Percentiles rank a stretch among this genome's conserved stretches.
These are phyloP conservation scores for Adelosebastes latens DNA, from an alignment of 2,797 vertebrate genomes.

Conservation along the genomic window DNA sequence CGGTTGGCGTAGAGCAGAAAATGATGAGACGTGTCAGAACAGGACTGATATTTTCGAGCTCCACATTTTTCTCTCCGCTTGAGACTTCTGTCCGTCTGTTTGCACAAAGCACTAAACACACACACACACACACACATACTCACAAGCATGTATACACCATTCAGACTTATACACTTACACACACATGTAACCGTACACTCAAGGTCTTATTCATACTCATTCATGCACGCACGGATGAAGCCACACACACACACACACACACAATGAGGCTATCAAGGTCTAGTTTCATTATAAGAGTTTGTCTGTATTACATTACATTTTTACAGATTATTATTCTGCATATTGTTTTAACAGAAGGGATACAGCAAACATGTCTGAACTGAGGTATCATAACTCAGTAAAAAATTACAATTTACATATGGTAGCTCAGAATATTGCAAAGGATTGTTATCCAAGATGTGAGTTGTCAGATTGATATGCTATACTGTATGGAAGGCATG, in stretches of 20 bases:
- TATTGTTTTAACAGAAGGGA: background rate
- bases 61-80: conserved; percentile 66
- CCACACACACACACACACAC: background rate
- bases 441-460: background rate
- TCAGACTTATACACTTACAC: conserved; percentile 7
- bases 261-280: background rate
- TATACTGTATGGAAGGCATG: background rate
- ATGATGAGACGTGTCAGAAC: conserved; percentile 76
- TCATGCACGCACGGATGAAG: conserved; percentile 26
- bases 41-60: conserved; percentile 73
- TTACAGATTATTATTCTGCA: background rate
- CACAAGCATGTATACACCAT: background rate
- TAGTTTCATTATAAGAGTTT: background rate
- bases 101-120: conserved; percentile 62
- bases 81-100: conserved; percentile 66
- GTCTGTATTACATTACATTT: background rate
- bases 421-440: background rate
- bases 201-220: conserved; percentile 28
- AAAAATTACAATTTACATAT: background rate
- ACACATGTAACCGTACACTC: conserved; percentile 16
- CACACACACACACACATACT: conserved; percentile 3
- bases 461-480: background rate
- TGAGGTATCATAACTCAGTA: background rate
- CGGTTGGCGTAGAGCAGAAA: conserved; percentile 57
- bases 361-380: background rate